Evolutionary conservation across 1,140 invertebrate genomes (phyloP).

Genomic region (Zaprionus kolodkinae): DNA sequence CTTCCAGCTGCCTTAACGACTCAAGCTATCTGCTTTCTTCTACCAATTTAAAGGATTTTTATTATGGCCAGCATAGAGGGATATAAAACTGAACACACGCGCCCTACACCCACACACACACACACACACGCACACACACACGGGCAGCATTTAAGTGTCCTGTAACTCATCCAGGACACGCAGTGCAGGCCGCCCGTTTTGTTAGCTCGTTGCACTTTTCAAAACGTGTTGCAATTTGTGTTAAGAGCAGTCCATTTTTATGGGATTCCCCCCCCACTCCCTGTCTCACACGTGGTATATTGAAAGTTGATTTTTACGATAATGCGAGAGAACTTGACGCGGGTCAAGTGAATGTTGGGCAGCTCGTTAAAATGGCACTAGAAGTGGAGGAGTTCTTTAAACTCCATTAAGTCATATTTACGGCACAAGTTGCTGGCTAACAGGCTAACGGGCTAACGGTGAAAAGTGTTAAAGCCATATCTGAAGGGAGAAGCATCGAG

Average conservation of each 20-base stretch:
- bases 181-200: slow-evolving; percentile 45
- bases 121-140: no score
- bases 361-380: slow-evolving; percentile 37
- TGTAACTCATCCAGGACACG: slow-evolving; percentile 42
- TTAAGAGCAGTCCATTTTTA: slow-evolving; percentile 63
- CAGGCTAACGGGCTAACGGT: slow-evolving; percentile 11
- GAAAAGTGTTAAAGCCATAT: slow-evolving; percentile 74
- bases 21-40: slow-evolving; percentile 28
- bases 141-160: slow-evolving; percentile 20
- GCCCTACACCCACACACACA: no score
- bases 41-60: slow-evolving; percentile 42
- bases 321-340: slow-evolving; percentile 64
- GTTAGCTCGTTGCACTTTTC: slow-evolving; percentile 59
- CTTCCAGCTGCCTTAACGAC: slow-evolving; percentile 12
- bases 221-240: slow-evolving; percentile 71
- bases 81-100: slow-evolving; percentile 45
- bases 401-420: slow-evolving; percentile 79
- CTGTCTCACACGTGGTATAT: slow-evolving; percentile 38
- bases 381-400: slow-evolving; percentile 61
- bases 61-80: slow-evolving; percentile 32
- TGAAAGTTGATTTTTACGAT: slow-evolving; percentile 76
- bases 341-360: slow-evolving; percentile 57
- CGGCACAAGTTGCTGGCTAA: slow-evolving; percentile 49
- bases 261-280: neutral
- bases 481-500: neutral